Conservation (phyloP, 2,888 invertebrate species). For the Cerceris ruficornis region DNA sequence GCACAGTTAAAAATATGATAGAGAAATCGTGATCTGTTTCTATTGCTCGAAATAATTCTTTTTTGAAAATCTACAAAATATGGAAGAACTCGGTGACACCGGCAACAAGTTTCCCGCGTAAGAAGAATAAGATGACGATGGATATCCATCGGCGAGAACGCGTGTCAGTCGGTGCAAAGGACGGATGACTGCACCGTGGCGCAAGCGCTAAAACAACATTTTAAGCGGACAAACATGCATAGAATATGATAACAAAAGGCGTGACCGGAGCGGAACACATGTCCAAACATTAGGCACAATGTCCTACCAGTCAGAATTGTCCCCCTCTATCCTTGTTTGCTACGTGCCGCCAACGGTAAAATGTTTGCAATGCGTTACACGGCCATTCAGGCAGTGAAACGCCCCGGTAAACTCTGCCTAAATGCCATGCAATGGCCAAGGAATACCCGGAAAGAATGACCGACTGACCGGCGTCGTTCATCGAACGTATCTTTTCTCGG, state of each 20-base stretch:
- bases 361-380: constrained; percentile 80
- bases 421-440: constrained; percentile 73
- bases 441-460: constrained; percentile 67
- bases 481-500: constrained; percentile 31
- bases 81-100: too few relatives aligned
- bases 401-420: constrained; percentile 70
- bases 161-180: constrained; percentile 52
- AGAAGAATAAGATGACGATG: constrained; percentile 33
- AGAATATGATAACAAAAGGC: constrained; percentile 81
- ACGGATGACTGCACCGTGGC: constrained; percentile 46
- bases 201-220: constrained; percentile 77
- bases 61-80: too few relatives aligned
- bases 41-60: too few relatives aligned
- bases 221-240: constrained; percentile 78
- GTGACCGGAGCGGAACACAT: constrained; percentile 81
- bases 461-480: constrained; percentile 40
- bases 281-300: constrained; percentile 81
- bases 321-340: constrained; percentile 50
- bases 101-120: constrained; percentile 4
- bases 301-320: constrained; percentile 75
- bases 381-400: constrained; percentile 74
- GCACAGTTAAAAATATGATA: too few relatives aligned
- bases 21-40: too few relatives aligned
- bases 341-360: constrained; percentile 67
- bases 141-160: constrained; percentile 30